Evolutionary conservation across 2,888 invertebrate genomes (phyloP).

Genomic region (Netelia virgata): DNA sequence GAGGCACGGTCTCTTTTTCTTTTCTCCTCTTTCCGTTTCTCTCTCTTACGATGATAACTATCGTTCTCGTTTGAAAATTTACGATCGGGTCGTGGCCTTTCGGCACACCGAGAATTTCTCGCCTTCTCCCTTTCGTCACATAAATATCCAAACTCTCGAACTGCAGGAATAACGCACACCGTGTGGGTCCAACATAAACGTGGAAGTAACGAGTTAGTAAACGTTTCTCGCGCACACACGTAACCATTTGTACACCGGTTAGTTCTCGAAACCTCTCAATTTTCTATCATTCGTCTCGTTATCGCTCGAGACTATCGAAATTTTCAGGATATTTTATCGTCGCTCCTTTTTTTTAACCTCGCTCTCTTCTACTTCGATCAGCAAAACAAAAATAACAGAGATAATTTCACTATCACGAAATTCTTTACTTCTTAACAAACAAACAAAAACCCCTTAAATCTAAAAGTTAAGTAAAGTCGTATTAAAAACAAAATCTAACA

Average conservation of each 20-base stretch:
- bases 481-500: neutral
- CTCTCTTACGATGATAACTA: slow-evolving; percentile 55
- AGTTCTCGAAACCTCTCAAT: neutral
- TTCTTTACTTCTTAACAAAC: neutral
- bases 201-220: slow-evolving; percentile 46
- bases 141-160: slow-evolving; percentile 15
- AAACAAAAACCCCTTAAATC: neutral
- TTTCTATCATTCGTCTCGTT: slow-evolving; percentile 17
- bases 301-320: neutral
- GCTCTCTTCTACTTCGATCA: slow-evolving; percentile 21
- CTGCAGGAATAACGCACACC: slow-evolving; percentile 36
- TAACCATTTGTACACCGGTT: neutral
- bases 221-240: slow-evolving; percentile 15
- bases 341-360: neutral
- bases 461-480: neutral
- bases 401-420: neutral
- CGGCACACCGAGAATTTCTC: slow-evolving; percentile 44
- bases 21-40: slow-evolving; percentile 30
- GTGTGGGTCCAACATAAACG: slow-evolving; percentile 27
- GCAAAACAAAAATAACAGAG: neutral
- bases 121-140: slow-evolving; percentile 41
- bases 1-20: slow-evolving; percentile 12
- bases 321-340: slow-evolving; percentile 22
- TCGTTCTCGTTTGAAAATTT: slow-evolving; percentile 62
- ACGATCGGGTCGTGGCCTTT: slow-evolving; percentile 61